Percentiles rank a stretch among this genome's conserved stretches.
Evolutionary conservation across 2,888 invertebrate species (phyloP).

Genomic region (Linhomoeus sp.): DNA sequence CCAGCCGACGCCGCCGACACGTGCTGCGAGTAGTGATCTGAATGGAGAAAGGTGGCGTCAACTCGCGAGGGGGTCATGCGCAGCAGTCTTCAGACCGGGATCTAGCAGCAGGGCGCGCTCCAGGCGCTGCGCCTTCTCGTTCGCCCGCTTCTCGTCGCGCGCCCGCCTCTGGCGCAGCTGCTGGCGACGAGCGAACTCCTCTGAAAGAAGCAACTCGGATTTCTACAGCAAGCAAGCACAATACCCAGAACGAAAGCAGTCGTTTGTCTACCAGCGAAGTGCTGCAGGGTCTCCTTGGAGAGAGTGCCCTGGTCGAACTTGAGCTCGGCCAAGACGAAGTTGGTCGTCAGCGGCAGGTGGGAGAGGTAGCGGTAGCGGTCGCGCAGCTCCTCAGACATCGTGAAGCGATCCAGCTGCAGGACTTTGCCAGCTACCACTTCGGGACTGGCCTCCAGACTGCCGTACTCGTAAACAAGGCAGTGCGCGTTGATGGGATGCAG

Average conservation of each 20-base stretch:
- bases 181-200: constrained; percentile 50
- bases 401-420: constrained; percentile 64
- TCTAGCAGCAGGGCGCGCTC: constrained; percentile 3
- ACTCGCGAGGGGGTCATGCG: no score
- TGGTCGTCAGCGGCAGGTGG: constrained; percentile 72
- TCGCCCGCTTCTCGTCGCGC: constrained; percentile 56
- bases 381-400: constrained; percentile 56
- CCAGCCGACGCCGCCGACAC: neutral
- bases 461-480: constrained; percentile 67
- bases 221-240: no score
- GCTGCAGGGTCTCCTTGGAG: constrained; percentile 39
- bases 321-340: constrained; percentile 72
- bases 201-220: constrained; percentile 35
- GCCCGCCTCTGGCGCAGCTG: constrained; percentile 47
- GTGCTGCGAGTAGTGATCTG: neutral
- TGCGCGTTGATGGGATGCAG: constrained; percentile 71
- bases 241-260: no score
- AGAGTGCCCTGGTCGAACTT: constrained; percentile 52
- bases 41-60: no score
- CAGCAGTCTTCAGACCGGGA: constrained; percentile 2
- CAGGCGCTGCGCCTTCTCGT: constrained; percentile 35
- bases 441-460: constrained; percentile 57
- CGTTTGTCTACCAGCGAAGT: neutral
- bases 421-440: constrained; percentile 44
- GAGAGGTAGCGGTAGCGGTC: constrained; percentile 41